A percentile compares a stretch with the other conserved stretches of the same genome.
Evolutionary conservation across 2,888 invertebrate genomes (phyloP).

Genomic region (Andrena chrysosceles): DNA sequence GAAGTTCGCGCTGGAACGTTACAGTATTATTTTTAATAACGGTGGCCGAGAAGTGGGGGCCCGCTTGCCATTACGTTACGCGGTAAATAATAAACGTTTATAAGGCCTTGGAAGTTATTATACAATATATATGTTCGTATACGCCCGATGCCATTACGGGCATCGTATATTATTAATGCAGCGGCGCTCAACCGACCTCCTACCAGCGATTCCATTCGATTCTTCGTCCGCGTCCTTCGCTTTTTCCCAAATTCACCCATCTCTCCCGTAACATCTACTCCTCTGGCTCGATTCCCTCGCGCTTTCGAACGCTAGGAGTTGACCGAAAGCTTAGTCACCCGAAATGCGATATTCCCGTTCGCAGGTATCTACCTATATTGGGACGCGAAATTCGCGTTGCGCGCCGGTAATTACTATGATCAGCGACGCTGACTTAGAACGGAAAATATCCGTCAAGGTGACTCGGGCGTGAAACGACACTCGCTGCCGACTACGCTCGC

Average conservation of each 20-base stretch:
- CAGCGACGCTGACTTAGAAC: conserved; percentile 49
- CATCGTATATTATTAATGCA: conserved; percentile 85
- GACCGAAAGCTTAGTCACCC: neutral
- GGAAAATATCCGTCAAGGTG: conserved; percentile 73
- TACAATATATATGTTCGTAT: conserved; percentile 84
- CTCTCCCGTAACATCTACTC: neutral
- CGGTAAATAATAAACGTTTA: conserved; percentile 85
- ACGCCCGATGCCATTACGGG: conserved; percentile 84
- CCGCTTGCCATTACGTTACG: conserved; percentile 84
- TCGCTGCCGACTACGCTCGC: conserved; percentile 39
- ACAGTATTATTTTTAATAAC: conserved; percentile 83
- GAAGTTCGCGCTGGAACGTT: conserved; percentile 56
- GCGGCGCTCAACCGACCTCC: conserved; percentile 81
- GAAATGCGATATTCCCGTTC: neutral
- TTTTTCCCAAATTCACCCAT: neutral
- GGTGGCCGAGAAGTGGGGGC: conserved; percentile 77
- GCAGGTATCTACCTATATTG: neutral
- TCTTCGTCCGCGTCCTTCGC: neutral
- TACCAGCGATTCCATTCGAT: neutral
- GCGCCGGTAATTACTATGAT: conserved; percentile 58
- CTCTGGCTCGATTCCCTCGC: neutral
- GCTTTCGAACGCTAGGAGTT: too few species aligned
- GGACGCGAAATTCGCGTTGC: conserved; percentile 58
- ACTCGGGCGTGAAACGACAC: conserved; percentile 72
- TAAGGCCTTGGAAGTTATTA: conserved; percentile 85